A percentile compares a stretch with the other conserved stretches of the same genome.
These are phyloP conservation scores for Cliona cf. orientalis DNA, from an alignment of 37 sponge, comb jelly and placozoan genomes.

Conservation along the genomic window DNA sequence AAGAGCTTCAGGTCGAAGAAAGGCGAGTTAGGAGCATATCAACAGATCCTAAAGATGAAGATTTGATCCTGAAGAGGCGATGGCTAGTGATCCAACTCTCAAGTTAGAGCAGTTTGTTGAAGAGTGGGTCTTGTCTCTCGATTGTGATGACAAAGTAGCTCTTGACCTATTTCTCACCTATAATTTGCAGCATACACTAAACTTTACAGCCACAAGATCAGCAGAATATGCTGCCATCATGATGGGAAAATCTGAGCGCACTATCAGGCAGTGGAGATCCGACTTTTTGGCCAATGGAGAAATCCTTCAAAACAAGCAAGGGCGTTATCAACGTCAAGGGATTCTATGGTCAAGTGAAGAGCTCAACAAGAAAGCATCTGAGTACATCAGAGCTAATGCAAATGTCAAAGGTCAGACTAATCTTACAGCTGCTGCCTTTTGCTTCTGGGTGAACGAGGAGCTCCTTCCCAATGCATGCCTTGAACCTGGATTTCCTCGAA, in stretches of 20 bases:
- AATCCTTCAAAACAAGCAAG: conserved; percentile 13
- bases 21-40: no score
- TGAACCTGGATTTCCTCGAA: conserved; percentile 26
- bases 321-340: conserved; percentile 29
- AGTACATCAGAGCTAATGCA: conserved; percentile 12
- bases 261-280: conserved; percentile 35
- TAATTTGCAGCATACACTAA: background rate
- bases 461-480: conserved; percentile 7
- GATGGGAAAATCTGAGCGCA: conserved; percentile 28
- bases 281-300: conserved; percentile 10
- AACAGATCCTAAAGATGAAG: no score
- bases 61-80: no score
- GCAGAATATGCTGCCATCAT: conserved; percentile 45
- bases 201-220: background rate
- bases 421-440: conserved; percentile 1
- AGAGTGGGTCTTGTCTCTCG: background rate
- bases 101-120: no score
- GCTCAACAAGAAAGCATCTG: conserved; percentile 26
- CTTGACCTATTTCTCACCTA: background rate
- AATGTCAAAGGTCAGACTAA: conserved; percentile 30
- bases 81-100: no score
- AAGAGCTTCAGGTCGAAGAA: no score
- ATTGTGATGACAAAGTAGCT: background rate
- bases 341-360: conserved; percentile 23
- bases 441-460: conserved; percentile 45